phyloP scores from a whole-genome alignment of 2,888 invertebrate species.

The Pristionchus arcanus region DNA sequence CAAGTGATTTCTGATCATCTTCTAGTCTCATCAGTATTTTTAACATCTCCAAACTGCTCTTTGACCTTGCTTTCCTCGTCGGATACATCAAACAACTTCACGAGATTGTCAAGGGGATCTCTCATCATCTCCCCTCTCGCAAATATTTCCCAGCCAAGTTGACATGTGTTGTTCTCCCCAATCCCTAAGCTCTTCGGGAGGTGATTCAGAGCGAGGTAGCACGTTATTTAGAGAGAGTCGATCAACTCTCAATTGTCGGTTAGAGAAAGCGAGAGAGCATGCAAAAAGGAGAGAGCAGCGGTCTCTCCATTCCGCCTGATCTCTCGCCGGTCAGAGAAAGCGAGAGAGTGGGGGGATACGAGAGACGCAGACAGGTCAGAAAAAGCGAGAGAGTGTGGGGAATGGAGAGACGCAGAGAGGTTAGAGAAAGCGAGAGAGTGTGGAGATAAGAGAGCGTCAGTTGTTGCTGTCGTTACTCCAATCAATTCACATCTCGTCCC shows the following conservation, averaged over 20 bases:
- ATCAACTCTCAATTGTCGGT: background rate
- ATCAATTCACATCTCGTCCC: background rate
- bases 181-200: background rate
- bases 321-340: too few relatives aligned
- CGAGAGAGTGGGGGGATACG: background rate
- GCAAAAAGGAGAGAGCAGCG: background rate
- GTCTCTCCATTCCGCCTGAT: too few relatives aligned
- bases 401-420: background rate
- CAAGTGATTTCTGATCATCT: background rate
- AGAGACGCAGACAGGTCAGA: background rate
- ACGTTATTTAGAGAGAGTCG: background rate
- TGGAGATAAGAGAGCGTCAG: background rate
- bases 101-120: background rate
- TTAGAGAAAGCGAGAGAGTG: too few relatives aligned
- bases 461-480: background rate
- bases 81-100: background rate
- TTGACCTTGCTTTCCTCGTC: background rate
- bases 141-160: background rate
- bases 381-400: background rate
- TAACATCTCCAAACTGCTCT: background rate
- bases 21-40: background rate
- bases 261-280: background rate
- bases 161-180: background rate
- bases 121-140: background rate
- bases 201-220: background rate